These are phyloP conservation scores for Oxytorus armatus DNA, from an alignment of 2,888 invertebrate species.

Conservation along the genomic window DNA sequence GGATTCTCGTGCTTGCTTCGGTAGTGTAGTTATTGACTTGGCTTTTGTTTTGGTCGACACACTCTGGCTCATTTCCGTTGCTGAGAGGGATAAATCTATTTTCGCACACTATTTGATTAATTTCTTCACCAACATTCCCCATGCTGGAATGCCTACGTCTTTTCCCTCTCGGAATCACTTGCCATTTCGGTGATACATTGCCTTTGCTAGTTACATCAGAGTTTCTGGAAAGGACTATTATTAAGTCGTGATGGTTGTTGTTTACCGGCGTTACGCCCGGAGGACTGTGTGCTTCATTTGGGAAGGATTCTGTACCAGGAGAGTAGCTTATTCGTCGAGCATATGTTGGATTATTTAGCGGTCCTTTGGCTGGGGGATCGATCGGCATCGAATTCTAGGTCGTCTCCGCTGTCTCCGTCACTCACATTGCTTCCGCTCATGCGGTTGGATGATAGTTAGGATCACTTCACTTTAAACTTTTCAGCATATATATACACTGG, in stretches of 20 bases:
- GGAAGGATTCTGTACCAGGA: constrained; percentile 3
- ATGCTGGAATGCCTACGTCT: too few species aligned
- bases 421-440: constrained; percentile 16
- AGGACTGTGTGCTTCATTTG: constrained; percentile 10
- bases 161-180: constrained; percentile 26
- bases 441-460: constrained; percentile 3
- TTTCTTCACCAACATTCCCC: too few species aligned
- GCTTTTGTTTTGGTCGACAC: not conserved
- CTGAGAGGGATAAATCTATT: too few species aligned
- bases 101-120: too few species aligned
- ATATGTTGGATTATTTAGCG: not conserved
- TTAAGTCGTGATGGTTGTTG: constrained; percentile 4
- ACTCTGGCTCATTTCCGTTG: too few species aligned
- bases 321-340: not conserved
- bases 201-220: not conserved
- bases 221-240: constrained; percentile 11
- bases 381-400: too few species aligned
- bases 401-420: constrained; percentile 9
- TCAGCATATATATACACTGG: not conserved
- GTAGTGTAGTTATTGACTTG: not conserved
- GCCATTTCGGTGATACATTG: constrained; percentile 20
- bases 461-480: constrained; percentile 17
- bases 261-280: constrained; percentile 1
- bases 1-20: too few species aligned
- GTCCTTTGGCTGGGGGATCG: too few species aligned